phyloP scores from a whole-genome alignment of 2,888 invertebrate genomes.

The Lacanobia wlatinum region DNA sequence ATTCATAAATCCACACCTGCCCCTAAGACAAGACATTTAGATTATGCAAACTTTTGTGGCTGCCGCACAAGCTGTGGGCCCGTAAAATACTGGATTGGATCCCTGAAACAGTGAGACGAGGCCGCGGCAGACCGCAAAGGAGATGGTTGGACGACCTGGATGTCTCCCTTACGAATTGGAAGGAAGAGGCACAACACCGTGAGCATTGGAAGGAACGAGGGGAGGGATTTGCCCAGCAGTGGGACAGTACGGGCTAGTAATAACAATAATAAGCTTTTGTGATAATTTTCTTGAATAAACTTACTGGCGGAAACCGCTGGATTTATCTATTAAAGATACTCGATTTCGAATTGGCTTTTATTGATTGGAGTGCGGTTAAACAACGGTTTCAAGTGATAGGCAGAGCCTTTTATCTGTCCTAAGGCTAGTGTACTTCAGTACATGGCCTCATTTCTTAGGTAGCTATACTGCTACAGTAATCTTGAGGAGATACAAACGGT shows the following conservation, averaged over 20 bases:
- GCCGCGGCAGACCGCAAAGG: too few species aligned
- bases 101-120: too few species aligned
- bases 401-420: constrained; percentile 42
- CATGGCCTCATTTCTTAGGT: constrained; percentile 40
- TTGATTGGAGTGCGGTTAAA: constrained; percentile 52
- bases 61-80: too few species aligned
- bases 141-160: too few species aligned
- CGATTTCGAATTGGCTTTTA: constrained; percentile 37
- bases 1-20: constrained; percentile 22
- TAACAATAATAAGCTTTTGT: too few species aligned
- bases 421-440: constrained; percentile 41
- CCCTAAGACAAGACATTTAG: constrained; percentile 23
- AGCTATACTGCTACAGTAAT: constrained; percentile 35
- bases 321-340: constrained; percentile 39
- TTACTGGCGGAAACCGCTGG: constrained; percentile 31
- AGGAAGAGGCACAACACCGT: too few species aligned
- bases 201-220: too few species aligned
- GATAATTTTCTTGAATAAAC: constrained; percentile 35
- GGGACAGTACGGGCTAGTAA: too few species aligned
- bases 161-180: too few species aligned
- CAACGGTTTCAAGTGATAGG: constrained; percentile 38
- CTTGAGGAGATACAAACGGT: constrained; percentile 50
- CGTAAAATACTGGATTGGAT: too few species aligned
- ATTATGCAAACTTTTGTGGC: constrained; percentile 36
- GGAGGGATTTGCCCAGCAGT: too few species aligned